Base-by-base conservation (phyloP, 2,797 vertebrate genomes). In the Gymnoscopelus braueri region DNA sequence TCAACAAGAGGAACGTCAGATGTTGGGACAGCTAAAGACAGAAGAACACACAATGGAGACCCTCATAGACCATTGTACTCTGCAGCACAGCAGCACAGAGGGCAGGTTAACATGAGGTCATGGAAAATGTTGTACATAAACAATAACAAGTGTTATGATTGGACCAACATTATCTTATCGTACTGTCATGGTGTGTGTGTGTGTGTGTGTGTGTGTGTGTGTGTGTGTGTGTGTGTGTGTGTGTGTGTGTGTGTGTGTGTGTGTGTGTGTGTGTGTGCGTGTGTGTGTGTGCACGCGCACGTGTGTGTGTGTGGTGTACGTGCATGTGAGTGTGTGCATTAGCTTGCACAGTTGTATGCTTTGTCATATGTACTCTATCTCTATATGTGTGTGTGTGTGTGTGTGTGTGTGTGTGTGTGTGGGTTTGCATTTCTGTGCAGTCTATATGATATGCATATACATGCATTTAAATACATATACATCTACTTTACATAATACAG, bases 81-180 rank as follows among this genome's bases (percentile, higher is more conserved):
- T 13, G 4, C 47, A 74, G 44, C 66, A 68, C 67, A 80, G 69
- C 63, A 81, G 54, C 67, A 26, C 39, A 44, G 7, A 44, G 39
- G 61, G 71, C 62, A 69, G 71, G 32, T 26, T 62, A 14, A 67
- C 55, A 56, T 88, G 75, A 85, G 78, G 77, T 88, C 71, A 89
- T 78, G 75, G 64, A 84, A 79, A 84, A 73, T 4, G 50, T 62
- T 44, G 58, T 44, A 61, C 67, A 56, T 69, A 78, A 81, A 83
- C 75, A 82, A 78, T 58, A 86, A 83, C 77, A 84, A 8, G 55
- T 57, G 14, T 29, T 26, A 44, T 44, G 39, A 10, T 44, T 44
- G 39, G 39, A 44, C 39, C 9, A 10, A 44, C 7, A 10, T 29
- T 29, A 29, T 44, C 39, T 44, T 44, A 44, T 44, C 39, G 39